Conservation (phyloP, 53 echinoderm and acorn worm genomes). For the Henricia sp. region DNA sequence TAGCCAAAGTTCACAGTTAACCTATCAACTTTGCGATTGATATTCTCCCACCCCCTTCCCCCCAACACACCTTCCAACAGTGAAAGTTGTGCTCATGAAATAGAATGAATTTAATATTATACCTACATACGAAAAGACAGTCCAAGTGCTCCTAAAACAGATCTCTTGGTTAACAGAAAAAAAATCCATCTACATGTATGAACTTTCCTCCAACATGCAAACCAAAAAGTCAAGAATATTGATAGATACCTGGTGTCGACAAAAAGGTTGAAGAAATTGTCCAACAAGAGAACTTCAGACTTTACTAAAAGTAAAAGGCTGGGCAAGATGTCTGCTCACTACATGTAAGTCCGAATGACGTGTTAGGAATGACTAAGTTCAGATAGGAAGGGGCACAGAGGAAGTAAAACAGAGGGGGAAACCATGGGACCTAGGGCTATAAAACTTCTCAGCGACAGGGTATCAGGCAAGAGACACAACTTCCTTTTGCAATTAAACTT, state of each 20-base stretch:
- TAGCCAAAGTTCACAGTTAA: no score
- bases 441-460: no score
- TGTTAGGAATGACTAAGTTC: constrained; percentile 31
- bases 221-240: constrained; percentile 21
- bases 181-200: no score
- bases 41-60: no score
- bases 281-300: neutral
- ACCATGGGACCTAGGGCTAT: constrained; percentile 35
- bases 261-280: neutral
- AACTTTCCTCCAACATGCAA: no score
- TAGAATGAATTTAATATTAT: no score
- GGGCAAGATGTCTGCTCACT: constrained; percentile 14
- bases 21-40: no score
- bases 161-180: no score
- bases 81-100: no score
- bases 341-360: constrained; percentile 23
- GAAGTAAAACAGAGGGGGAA: neutral
- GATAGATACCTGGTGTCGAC: constrained; percentile 51
- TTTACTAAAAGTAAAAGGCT: constrained; percentile 11
- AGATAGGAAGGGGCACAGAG: constrained; percentile 11
- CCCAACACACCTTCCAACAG: no score
- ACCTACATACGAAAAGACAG: no score
- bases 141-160: no score
- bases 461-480: constrained; percentile 33
- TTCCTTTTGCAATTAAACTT: constrained; percentile 33